Evolutionary conservation across 2,113 vertebrate genomes (phyloP).

Genomic region (Phaethon lepturus): DNA sequence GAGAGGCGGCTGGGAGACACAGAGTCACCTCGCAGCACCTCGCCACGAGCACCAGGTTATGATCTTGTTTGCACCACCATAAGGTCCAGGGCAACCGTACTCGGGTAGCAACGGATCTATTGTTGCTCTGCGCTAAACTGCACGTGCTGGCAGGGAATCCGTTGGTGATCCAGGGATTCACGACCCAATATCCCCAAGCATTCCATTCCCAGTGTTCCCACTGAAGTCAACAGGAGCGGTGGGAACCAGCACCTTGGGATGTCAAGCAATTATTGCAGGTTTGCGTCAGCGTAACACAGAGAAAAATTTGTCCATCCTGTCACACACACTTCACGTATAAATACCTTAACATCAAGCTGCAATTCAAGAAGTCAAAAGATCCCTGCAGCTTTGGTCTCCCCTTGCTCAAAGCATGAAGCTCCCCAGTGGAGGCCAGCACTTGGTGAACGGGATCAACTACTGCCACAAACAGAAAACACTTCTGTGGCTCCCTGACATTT

Average conservation of each 20-base stretch:
- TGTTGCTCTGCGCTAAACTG: background rate
- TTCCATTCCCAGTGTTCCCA: background rate
- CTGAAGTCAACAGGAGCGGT: rapidly evolving
- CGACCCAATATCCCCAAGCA: rapidly evolving
- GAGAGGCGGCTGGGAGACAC: background rate
- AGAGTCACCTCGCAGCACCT: background rate
- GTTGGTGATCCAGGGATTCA: background rate
- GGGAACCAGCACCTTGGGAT: background rate
- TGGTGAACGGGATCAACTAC: background rate
- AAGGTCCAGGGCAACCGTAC: background rate
- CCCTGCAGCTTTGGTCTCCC: background rate
- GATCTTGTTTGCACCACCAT: background rate
- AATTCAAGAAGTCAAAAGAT: background rate
- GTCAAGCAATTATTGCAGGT: background rate
- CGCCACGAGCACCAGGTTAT: background rate
- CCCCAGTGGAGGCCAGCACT: rapidly evolving
- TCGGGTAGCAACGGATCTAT: background rate
- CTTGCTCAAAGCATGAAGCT: background rate
- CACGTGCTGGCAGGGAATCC: background rate
- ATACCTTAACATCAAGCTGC: background rate
- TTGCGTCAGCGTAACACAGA: background rate
- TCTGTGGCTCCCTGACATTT: background rate
- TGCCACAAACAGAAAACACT: background rate
- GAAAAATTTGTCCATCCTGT: background rate
- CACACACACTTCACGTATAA: background rate